Evolutionary conservation across 1,140 invertebrate species (phyloP).

Genomic region (Pogonomyrmex barbatus): DNA sequence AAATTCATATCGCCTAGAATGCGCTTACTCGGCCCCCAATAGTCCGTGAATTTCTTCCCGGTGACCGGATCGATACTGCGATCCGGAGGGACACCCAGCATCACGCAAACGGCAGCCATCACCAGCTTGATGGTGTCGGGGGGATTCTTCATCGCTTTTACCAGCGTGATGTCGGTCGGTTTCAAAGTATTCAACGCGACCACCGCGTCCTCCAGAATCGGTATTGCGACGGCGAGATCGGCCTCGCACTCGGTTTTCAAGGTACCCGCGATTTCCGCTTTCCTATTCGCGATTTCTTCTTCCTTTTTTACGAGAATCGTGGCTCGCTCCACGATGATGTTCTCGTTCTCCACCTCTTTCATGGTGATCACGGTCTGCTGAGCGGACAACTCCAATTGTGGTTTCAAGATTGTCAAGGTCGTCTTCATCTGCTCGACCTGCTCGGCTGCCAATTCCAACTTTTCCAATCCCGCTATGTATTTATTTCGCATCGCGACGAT

Average conservation of each 20-base stretch:
- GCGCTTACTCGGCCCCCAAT: slow-evolving; percentile 91
- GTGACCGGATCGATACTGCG: slow-evolving; percentile 87
- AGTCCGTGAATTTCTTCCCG: slow-evolving; percentile 89
- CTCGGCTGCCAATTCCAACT: slow-evolving; percentile 88
- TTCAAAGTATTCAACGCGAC: slow-evolving; percentile 92
- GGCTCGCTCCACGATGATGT: slow-evolving; percentile 89
- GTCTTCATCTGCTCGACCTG: slow-evolving; percentile 89
- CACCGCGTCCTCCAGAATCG: slow-evolving; percentile 88
- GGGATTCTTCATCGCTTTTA: slow-evolving; percentile 94
- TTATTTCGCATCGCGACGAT: slow-evolving; percentile 85
- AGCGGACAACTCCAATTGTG: slow-evolving; percentile 89
- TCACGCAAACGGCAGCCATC: slow-evolving; percentile 92
- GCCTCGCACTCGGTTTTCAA: slow-evolving; percentile 90
- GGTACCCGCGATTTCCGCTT: slow-evolving; percentile 88
- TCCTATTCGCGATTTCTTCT: slow-evolving; percentile 89
- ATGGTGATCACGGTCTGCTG: slow-evolving; percentile 89
- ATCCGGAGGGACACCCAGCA: slow-evolving; percentile 89
- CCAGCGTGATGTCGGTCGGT: slow-evolving; percentile 91
- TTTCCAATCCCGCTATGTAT: slow-evolving; percentile 89
- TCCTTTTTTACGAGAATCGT: slow-evolving; percentile 89
- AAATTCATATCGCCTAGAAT: slow-evolving; percentile 91
- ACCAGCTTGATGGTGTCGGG: slow-evolving; percentile 91
- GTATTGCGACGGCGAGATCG: slow-evolving; percentile 90
- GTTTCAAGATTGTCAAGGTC: slow-evolving; percentile 89
- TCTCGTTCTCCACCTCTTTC: slow-evolving; percentile 89